Conservation (phyloP, 2,113 vertebrate genomes). For the Myiagra hebetior region DNA sequence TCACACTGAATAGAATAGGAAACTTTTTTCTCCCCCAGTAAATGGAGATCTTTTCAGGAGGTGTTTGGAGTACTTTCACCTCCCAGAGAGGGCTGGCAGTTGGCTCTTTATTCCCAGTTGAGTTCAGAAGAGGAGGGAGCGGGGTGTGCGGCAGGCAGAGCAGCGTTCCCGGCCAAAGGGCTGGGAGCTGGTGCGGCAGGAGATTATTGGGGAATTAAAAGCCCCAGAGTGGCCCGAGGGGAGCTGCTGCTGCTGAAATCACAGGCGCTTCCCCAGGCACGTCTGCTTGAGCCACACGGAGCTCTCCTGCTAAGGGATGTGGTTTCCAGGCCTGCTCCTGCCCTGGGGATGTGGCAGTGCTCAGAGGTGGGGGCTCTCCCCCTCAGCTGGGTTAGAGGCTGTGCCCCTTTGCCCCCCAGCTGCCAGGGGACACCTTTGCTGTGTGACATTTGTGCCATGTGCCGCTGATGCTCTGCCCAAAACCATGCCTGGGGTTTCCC, state of each 20-base stretch:
- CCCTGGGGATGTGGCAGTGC: background rate
- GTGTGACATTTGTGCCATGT: rapidly evolving
- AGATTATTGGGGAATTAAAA: background rate
- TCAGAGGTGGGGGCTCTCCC: background rate
- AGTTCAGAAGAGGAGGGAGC: background rate
- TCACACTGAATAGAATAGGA: background rate
- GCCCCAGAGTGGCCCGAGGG: background rate
- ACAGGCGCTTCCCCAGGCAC: background rate
- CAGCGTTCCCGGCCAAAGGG: rapidly evolving
- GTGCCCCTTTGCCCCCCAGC: background rate
- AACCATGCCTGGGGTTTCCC: background rate
- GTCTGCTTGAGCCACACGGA: rapidly evolving
- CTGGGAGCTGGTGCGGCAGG: background rate
- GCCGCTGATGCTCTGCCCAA: background rate
- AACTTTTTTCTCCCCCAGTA: background rate
- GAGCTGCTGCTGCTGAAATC: background rate
- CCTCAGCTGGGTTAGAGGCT: rapidly evolving
- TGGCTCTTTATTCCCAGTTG: background rate
- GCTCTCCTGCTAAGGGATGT: rapidly evolving
- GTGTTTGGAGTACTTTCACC: background rate
- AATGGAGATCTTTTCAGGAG: background rate
- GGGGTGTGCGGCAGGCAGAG: background rate
- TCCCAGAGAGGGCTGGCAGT: background rate
- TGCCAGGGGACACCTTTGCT: background rate
- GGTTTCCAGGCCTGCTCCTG: background rate